These are phyloP conservation scores for Romanogobio albipinnatus DNA, from an alignment of 2,113 vertebrate genomes.

Conservation along the genomic window DNA sequence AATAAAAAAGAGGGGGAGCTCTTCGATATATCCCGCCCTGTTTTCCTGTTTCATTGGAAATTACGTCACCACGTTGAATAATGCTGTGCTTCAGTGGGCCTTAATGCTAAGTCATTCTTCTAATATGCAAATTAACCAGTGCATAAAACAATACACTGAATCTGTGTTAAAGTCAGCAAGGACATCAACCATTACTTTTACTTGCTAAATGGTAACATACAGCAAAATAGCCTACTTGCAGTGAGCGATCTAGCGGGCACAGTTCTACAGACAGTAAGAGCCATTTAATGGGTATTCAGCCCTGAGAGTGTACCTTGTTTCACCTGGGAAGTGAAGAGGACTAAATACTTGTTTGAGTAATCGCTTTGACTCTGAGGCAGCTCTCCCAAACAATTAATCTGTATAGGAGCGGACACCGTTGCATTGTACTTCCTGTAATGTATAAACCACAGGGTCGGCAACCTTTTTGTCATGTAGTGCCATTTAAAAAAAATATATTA, in stretches of 20 bases:
- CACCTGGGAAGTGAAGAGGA: slow-evolving; percentile 1
- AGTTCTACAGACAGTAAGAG: background rate
- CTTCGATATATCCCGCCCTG: too few species aligned
- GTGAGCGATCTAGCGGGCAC: background rate
- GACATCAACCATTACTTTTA: background rate
- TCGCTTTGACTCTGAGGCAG: background rate
- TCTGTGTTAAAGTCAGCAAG: background rate
- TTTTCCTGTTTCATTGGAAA: too few species aligned
- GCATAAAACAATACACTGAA: background rate
- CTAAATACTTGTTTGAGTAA: background rate
- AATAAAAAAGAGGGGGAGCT: too few species aligned
- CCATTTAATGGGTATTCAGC: background rate
- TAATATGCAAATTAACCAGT: background rate
- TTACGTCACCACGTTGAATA: too few species aligned
- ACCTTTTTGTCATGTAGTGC: background rate
- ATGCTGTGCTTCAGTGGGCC: too few species aligned
- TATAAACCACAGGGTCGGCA: background rate
- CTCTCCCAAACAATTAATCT: background rate
- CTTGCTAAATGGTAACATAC: background rate
- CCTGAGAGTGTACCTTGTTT: background rate
- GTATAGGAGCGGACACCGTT: background rate
- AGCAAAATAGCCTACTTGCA: background rate
- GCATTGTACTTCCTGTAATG: background rate
- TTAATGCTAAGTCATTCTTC: background rate
- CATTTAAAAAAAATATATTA: background rate